Evolutionary conservation across 2,888 invertebrate species (phyloP).

Genomic region (Muscina levida): DNA sequence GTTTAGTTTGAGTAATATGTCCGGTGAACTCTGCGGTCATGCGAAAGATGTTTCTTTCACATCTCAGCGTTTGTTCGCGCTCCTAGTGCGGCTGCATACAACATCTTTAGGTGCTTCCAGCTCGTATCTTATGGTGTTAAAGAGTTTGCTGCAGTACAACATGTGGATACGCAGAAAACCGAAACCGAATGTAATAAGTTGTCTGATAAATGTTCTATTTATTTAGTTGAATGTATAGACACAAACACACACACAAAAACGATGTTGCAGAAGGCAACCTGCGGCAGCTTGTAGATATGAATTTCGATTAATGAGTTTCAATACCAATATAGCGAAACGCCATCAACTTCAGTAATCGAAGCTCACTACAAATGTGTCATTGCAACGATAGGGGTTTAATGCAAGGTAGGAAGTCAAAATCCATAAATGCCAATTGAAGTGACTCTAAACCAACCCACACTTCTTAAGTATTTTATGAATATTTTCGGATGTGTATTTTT

Average conservation of each 20-base stretch:
- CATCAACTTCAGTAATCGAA: slow-evolving; percentile 16
- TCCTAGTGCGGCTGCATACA: slow-evolving; percentile 31
- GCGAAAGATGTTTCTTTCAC: slow-evolving; percentile 68
- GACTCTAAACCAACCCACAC: slow-evolving; percentile 19
- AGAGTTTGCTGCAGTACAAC: slow-evolving; percentile 43
- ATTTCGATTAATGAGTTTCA: slow-evolving; percentile 61
- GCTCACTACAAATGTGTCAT: slow-evolving; percentile 14
- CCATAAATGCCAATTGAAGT: slow-evolving; percentile 25
- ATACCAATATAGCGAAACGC: neutral
- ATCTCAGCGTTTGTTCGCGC: slow-evolving; percentile 30
- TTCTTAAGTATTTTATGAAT: neutral
- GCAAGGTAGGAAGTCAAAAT: slow-evolving; percentile 3
- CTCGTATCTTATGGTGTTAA: slow-evolving; percentile 52
- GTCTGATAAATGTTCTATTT: slow-evolving; percentile 72
- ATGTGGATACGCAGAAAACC: slow-evolving; percentile 19
- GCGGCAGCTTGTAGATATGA: slow-evolving; percentile 49
- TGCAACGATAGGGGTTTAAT: slow-evolving; percentile 5
- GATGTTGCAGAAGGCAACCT: slow-evolving; percentile 30
- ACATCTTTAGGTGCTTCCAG: neutral
- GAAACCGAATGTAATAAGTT: slow-evolving; percentile 54
- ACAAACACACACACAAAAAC: slow-evolving; percentile 13
- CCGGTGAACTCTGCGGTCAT: slow-evolving; percentile 72
- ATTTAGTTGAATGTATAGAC: slow-evolving; percentile 64
- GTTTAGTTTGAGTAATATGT: slow-evolving; percentile 70
- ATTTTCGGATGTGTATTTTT: neutral